These are phyloP conservation scores for Nerophis ophidion DNA, from an alignment of 2,113 vertebrate genomes.

Conservation along the genomic window DNA sequence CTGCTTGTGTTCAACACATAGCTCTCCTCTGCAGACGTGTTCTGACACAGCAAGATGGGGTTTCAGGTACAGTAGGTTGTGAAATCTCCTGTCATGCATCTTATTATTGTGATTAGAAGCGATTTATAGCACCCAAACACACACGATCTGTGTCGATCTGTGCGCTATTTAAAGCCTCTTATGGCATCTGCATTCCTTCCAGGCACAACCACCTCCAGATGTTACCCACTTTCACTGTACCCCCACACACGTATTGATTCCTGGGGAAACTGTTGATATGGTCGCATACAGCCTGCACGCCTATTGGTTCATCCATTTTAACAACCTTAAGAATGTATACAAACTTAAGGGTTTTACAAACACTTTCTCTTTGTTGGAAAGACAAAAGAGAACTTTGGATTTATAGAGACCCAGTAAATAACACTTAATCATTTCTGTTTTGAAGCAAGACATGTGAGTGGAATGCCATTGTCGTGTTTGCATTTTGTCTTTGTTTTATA, in stretches of 20 bases:
- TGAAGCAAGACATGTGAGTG: background rate
- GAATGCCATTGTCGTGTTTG: background rate
- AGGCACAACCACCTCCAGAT: conserved; percentile 53
- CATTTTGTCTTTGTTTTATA: no score
- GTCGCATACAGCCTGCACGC: conserved; percentile 39
- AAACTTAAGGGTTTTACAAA: conserved; percentile 29
- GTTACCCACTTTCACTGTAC: conserved; percentile 33
- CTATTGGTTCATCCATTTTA: conserved; percentile 40
- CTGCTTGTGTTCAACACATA: conserved; percentile 17
- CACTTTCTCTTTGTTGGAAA: conserved; percentile 17
- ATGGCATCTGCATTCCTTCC: conserved; percentile 37
- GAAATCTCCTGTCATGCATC: background rate
- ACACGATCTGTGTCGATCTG: conserved; percentile 16
- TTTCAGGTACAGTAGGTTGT: conserved; percentile 3
- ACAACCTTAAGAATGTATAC: conserved; percentile 32
- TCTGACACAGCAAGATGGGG: conserved; percentile 10
- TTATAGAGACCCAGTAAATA: conserved; percentile 14
- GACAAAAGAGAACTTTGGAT: conserved; percentile 13
- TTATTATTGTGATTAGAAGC: background rate
- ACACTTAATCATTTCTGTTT: background rate
- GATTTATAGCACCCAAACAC: background rate
- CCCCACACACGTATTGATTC: conserved; percentile 16
- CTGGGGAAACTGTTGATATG: conserved; percentile 12
- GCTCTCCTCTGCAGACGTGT: conserved; percentile 17
- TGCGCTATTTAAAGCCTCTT: conserved; percentile 21